A percentile compares a stretch with the other conserved stretches of the same genome.
Conservation (phyloP, 2,888 invertebrate genomes). For the Pachydiplax longipennis region DNA sequence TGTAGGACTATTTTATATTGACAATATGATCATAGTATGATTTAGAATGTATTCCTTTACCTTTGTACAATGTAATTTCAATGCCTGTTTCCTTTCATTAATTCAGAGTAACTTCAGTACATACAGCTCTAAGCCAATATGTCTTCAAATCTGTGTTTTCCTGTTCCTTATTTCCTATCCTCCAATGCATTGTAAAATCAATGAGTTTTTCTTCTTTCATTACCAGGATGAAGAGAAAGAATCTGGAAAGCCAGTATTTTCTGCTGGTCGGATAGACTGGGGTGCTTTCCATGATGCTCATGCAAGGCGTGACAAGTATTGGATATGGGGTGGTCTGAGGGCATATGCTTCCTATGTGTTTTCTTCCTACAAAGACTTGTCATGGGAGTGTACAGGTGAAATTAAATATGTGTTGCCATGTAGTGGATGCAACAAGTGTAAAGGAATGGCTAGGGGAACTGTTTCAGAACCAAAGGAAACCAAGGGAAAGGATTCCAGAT, state of each 20-base stretch:
- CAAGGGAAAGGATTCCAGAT: conserved; percentile 54
- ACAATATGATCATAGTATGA: not conserved
- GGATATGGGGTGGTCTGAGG: conserved; percentile 83
- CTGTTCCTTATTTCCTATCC: not conserved
- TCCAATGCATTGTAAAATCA: not conserved
- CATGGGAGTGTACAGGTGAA: conserved; percentile 74
- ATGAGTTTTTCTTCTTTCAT: not conserved
- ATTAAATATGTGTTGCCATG: conserved; percentile 83
- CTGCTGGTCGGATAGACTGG: conserved; percentile 81
- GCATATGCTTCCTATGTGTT: conserved; percentile 80
- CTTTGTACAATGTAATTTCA: not conserved
- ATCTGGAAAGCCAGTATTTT: conserved; percentile 76
- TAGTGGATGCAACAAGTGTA: conserved; percentile 80
- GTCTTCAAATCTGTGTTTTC: too few relatives aligned
- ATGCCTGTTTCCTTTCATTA: too few relatives aligned
- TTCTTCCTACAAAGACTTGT: conserved; percentile 69
- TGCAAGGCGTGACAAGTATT: conserved; percentile 80
- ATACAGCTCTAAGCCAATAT: too few relatives aligned
- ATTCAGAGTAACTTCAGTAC: too few relatives aligned
- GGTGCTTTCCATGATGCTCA: conserved; percentile 84
- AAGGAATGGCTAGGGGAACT: conserved; percentile 57
- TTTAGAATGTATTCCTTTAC: not conserved
- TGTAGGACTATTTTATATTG: too few relatives aligned
- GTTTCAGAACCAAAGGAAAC: conserved; percentile 34
- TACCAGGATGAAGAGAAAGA: conserved; percentile 56